phyloP scores from a whole-genome alignment of 1,140 invertebrate genomes.

The Drosophila sp. region DNA sequence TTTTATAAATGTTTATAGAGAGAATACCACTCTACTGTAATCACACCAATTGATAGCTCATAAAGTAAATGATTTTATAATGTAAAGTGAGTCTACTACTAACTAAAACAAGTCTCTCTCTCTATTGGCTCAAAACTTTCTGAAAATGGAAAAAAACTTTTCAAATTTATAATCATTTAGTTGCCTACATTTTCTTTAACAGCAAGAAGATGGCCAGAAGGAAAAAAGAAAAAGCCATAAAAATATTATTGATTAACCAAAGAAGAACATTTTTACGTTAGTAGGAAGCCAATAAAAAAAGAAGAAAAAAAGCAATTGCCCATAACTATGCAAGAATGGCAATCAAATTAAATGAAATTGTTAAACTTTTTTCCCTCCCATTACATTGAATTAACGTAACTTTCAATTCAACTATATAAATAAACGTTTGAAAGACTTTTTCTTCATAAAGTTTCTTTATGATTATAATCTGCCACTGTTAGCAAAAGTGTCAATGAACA shows the following conservation, averaged over 20 bases:
- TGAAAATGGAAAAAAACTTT: not conserved
- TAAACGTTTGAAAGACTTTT: slow-evolving; percentile 3
- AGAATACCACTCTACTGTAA: not conserved
- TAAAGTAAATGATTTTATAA: not conserved
- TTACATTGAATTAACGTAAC: not conserved
- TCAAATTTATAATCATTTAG: not conserved
- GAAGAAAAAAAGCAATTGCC: not conserved
- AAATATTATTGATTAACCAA: slow-evolving; percentile 9
- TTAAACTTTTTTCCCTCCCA: not conserved
- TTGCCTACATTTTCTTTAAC: not conserved
- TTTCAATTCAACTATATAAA: not conserved
- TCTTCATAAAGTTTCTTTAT: not conserved
- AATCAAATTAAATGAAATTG: slow-evolving; percentile 10
- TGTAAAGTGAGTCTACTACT: not conserved
- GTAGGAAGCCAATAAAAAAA: not conserved
- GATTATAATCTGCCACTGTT: not conserved
- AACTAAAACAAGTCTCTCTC: not conserved
- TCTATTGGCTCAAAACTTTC: not conserved
- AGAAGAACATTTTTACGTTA: slow-evolving; percentile 4
- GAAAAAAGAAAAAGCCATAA: not conserved
- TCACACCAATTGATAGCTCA: not conserved
- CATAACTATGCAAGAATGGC: slow-evolving; percentile 5
- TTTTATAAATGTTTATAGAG: not conserved
- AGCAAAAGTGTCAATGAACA: not conserved
- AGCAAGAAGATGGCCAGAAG: not conserved